phyloP scores from a whole-genome alignment of 2,888 invertebrate genomes.

The Drosophila falleni region DNA sequence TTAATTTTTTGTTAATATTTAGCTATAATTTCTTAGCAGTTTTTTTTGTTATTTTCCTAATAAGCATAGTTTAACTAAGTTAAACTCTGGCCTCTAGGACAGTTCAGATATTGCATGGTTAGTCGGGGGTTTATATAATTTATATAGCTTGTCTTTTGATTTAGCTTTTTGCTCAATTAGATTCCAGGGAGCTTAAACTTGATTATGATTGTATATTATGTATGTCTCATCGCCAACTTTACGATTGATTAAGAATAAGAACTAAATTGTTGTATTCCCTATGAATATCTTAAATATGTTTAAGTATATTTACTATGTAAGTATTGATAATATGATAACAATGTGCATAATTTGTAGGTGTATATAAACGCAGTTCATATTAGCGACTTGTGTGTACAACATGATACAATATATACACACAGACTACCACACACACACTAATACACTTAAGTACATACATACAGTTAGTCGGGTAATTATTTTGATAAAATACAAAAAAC shows the following conservation, averaged over 20 bases:
- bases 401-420: slow-evolving; percentile 9
- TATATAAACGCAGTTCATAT: slow-evolving; percentile 49
- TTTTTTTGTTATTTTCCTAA: not conserved
- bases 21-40: slow-evolving; percentile 5
- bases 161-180: slow-evolving; percentile 4
- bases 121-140: slow-evolving; percentile 2
- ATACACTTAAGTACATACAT: slow-evolving; percentile 19
- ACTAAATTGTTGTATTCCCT: not conserved
- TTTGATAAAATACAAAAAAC: not conserved
- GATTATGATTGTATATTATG: slow-evolving; percentile 1
- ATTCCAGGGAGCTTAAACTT: not conserved
- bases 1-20: not conserved
- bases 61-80: slow-evolving; percentile 4
- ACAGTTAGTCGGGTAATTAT: not conserved
- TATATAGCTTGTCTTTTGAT: slow-evolving; percentile 4
- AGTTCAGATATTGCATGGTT: slow-evolving; percentile 39
- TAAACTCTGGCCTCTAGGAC: slow-evolving; percentile 13
- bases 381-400: slow-evolving; percentile 41
- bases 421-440: slow-evolving; percentile 18
- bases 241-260: not conserved
- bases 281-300: slow-evolving; percentile 4
- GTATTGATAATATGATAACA: slow-evolving; percentile 20
- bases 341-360: slow-evolving; percentile 42
- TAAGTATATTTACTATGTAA: slow-evolving; percentile 38
- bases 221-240: not conserved